A percentile compares a stretch with the other conserved stretches of the same genome.
These are phyloP conservation scores for Pandemis cinnamomeana DNA, from an alignment of 2,888 invertebrate species.

Conservation along the genomic window DNA sequence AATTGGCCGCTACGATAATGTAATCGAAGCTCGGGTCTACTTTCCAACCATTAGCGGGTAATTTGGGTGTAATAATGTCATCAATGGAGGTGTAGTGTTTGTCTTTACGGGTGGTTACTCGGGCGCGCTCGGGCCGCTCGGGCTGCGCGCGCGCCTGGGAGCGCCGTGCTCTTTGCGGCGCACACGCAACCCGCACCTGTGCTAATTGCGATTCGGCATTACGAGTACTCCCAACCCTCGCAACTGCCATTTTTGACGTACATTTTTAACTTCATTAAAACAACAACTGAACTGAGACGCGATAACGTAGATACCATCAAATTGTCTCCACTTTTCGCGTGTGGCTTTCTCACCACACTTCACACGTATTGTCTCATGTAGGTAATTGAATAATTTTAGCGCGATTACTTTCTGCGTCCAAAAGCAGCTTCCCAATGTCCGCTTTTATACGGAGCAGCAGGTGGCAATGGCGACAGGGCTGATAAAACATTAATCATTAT, in stretches of 20 bases:
- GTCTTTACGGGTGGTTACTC: constrained; percentile 65
- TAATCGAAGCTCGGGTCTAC: constrained; percentile 52
- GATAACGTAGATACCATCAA: not conserved
- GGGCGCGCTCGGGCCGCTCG: constrained; percentile 44
- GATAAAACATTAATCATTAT: not conserved
- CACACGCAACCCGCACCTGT: constrained; percentile 44
- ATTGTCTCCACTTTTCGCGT: not conserved
- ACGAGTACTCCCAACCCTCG: not conserved
- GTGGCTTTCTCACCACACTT: not conserved
- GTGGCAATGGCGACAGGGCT: not conserved
- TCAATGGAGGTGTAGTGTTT: constrained; percentile 65
- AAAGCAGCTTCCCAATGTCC: not conserved
- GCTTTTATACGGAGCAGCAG: not conserved
- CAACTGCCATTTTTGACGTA: not conserved
- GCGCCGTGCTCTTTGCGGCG: constrained; percentile 60
- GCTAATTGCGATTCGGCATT: constrained; percentile 31
- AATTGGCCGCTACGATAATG: constrained; percentile 60
- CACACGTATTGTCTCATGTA: constrained; percentile 4
- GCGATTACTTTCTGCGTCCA: not conserved
- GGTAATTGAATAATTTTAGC: not conserved
- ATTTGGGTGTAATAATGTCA: constrained; percentile 68
- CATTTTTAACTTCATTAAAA: not conserved
- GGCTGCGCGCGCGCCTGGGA: constrained; percentile 50
- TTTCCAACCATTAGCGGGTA: constrained; percentile 51
- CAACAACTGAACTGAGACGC: too few species aligned